Percentiles rank a stretch among this genome's conserved stretches.
Evolutionary conservation across 2,113 vertebrate genomes (phyloP).

Genomic region (Gasterosteus nipponicus): DNA sequence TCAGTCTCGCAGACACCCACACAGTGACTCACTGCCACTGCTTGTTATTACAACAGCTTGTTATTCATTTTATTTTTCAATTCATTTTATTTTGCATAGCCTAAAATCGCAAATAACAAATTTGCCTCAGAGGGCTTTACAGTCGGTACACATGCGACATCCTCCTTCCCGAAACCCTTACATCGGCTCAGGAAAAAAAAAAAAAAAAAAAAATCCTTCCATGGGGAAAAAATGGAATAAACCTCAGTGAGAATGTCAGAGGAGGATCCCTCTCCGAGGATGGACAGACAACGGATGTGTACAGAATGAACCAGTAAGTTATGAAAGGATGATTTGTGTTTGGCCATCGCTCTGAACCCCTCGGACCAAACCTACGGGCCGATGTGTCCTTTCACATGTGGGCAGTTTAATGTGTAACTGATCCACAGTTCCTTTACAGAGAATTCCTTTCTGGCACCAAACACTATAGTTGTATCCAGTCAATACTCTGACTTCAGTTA

Average conservation of each 20-base stretch:
- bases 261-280: no score
- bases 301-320: no score
- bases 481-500: not conserved
- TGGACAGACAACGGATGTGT: no score
- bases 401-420: not conserved
- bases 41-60: no score
- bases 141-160: no score
- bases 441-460: not conserved
- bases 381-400: slow-evolving; percentile 22
- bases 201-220: no score
- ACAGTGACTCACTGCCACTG: slow-evolving; percentile 25
- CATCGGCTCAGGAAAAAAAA: not conserved
- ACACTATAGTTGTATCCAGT: not conserved
- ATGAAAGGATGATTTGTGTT: not conserved
- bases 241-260: no score
- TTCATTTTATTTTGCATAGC: no score
- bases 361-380: not conserved
- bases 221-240: no score
- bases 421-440: not conserved
- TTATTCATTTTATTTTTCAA: no score
- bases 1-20: not conserved
- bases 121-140: no score
- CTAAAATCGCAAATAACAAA: no score
- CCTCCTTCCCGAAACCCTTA: not conserved
- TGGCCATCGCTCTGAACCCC: not conserved